Evolutionary conservation across 2,888 invertebrate genomes (phyloP).

Genomic region (Nemurella pictetii): DNA sequence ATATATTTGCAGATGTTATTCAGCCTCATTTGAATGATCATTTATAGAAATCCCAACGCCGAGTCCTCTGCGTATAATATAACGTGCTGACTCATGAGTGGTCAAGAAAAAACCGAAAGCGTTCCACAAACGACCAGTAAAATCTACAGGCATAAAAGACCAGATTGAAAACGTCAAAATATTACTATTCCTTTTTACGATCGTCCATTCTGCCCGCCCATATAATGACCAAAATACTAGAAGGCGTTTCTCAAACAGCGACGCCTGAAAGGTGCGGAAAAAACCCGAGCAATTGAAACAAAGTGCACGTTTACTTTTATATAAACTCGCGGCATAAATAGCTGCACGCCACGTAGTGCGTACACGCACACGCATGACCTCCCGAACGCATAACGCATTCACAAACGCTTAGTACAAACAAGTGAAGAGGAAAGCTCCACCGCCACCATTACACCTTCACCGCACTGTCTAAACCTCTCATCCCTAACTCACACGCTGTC

Average conservation of each 20-base stretch:
- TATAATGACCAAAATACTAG: neutral
- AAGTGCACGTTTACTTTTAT: no score
- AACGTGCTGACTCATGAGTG: no score
- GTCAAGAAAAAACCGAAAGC: no score
- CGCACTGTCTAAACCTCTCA: neutral
- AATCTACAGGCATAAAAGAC: neutral
- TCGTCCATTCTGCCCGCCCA: neutral
- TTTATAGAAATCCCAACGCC: no score
- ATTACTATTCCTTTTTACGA: neutral
- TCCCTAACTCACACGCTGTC: conserved; percentile 13
- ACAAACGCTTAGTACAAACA: neutral
- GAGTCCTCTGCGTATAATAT: no score
- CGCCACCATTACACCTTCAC: neutral
- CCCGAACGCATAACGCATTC: neutral
- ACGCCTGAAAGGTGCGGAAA: neutral
- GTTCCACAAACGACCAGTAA: neutral
- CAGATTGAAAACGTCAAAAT: neutral
- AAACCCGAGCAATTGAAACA: neutral
- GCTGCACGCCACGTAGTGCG: neutral
- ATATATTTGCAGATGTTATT: no score
- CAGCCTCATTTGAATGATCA: no score
- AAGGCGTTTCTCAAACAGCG: neutral
- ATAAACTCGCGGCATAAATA: no score
- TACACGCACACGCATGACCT: neutral
- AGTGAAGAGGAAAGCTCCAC: neutral